Evolutionary conservation across 2,113 vertebrate genomes (phyloP), one percentile per base, ranked within the genome.

Genomic region (Pseudonaja textilis): DNA sequence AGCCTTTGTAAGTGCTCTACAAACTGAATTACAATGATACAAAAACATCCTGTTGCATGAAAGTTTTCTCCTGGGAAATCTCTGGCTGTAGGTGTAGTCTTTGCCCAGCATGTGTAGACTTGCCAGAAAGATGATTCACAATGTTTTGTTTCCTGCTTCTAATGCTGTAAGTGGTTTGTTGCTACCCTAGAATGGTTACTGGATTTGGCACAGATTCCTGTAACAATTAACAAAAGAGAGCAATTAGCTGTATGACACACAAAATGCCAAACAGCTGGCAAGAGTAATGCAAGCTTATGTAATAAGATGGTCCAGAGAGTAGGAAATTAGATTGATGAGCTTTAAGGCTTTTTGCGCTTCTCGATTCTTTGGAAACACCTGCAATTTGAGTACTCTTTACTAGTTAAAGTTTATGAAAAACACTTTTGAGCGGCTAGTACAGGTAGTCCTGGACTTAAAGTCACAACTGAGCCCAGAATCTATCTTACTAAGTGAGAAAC

Each of bases 41-140:
- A 69, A 95, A 95, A 89, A 94, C 96, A 88, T 85, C 91, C 94
- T 91, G 95, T 95, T 96, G 93, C 94, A 86, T 93, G 93, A 96
- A 92, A 92, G 93, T 89, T 96, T 93, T 97, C 95, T 64, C 93
- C 88, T 91, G 85, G 91, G 95, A 94, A 96, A 93, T 95, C 95
- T 96, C 95, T 89, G 90, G 54, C 95, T 92, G 94, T 3, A 29
- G 93, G 95, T 96, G 93, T 88, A 92, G 92, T 91, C 69, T 91
- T 94, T 95, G 93, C 91, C 93, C 91, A 1, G 93, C 89, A 0
- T 95, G 95, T 93, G 93, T 93, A 93, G 94, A 92, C 96, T 95
- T 55, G 95, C 92, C 96, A 91, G 93, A 93, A 57, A 87, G 90
- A 87, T 95, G 95, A 96, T 69, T 96, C 96, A 95, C 94, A 93